Base-by-base conservation (phyloP, 2,888 invertebrate genomes). In the Axea sp. region DNA sequence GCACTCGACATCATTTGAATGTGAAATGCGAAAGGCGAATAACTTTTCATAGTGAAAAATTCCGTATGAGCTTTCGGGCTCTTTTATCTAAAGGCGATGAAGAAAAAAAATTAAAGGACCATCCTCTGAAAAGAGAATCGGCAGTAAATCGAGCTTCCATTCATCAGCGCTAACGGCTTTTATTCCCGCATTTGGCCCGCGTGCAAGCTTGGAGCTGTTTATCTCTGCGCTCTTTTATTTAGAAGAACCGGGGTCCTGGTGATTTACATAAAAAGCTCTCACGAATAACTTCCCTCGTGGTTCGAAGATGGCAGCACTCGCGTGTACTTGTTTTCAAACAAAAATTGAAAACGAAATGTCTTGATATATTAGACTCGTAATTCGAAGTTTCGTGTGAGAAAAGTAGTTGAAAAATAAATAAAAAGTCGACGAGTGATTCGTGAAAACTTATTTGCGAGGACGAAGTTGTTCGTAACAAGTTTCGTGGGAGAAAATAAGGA, bases 161-260 rank as follows among this genome's bases (percentile, higher is more conserved):
- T 78, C 75, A 77, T 78, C 79, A 78, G 73, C 59, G 67, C 75
- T 80, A 78, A 78, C 77, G 77, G 74, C 77, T 74, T 76, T 78
- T 77, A 80, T 80, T 78, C 71, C 64, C 74, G 75, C 77, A 76
- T 78, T 78, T 76, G 74, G 73, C 68, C 72, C 73, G 65, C 31
- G 91, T 88, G 83, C 91, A 91, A 75, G 60, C 73, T 49, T 69
- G 43, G 24, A 37, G 71, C 73, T 78, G 76, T 77, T 77, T 78
- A 75, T 77, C 75, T 78, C 64, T 26, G 7, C 9, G 59, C 49
- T 59, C 67, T 71, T 76, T 76, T 78, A 77, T 76, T 75, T 77
- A 67, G 72, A 53, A 30, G 30, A 33, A 62, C 59, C 31, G 57
- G 53, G 47, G 39, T 76, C 35, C 45, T 39, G 11, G 47, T 71